phyloP scores from a whole-genome alignment of 92 coral and sea anemone species.

The Galaxea fascicularis region DNA sequence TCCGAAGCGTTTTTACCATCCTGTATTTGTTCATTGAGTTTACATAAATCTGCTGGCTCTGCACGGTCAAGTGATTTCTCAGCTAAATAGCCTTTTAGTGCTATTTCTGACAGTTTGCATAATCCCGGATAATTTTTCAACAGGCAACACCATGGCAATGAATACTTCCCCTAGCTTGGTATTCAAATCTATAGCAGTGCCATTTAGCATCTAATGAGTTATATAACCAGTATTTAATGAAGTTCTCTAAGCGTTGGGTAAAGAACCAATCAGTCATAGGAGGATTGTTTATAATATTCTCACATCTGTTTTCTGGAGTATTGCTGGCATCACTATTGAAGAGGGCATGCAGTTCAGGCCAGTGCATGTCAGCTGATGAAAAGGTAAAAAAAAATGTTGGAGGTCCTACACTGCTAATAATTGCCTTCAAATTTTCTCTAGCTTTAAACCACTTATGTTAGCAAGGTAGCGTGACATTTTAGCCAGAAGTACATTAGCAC shows the following conservation, averaged over 20 bases:
- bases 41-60: conserved; percentile 51
- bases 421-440: conserved; percentile 56
- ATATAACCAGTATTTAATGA: conserved; percentile 61
- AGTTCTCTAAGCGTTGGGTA: conserved; percentile 63
- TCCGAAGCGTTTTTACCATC: conserved; percentile 60
- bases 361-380: conserved; percentile 81
- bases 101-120: conserved; percentile 51
- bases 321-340: conserved; percentile 38
- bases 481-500: conserved; percentile 19
- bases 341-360: conserved; percentile 80
- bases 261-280: conserved; percentile 65
- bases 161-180: conserved; percentile 61
- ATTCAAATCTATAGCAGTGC: conserved; percentile 66
- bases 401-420: conserved; percentile 52
- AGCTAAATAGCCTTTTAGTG: conserved; percentile 64
- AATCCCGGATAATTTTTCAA: conserved; percentile 67
- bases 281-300: conserved; percentile 70
- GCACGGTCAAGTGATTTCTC: conserved; percentile 49
- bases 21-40: no score
- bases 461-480: conserved; percentile 34
- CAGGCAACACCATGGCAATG: conserved; percentile 74
- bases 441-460: conserved; percentile 50
- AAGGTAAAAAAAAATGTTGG: conserved; percentile 77
- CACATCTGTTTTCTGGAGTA: conserved; percentile 34
- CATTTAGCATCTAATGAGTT: conserved; percentile 55